Base-by-base conservation (phyloP, 1,140 invertebrate genomes). In the Nephila pilipes region DNA sequence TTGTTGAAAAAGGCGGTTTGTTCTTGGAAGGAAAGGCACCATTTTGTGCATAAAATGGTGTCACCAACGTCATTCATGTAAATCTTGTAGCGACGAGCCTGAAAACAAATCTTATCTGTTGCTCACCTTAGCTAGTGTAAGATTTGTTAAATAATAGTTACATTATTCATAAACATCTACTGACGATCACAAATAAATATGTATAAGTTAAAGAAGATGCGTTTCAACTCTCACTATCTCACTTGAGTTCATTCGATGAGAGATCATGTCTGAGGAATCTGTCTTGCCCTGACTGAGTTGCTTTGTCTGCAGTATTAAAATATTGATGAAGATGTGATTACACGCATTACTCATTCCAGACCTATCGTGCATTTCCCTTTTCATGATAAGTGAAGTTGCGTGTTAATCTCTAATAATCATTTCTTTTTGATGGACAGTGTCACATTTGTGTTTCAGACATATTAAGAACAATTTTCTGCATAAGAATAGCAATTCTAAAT, bases 381-480 rank as follows among this genome's bases (percentile, higher is more conserved):
- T 36, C 85, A 60, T 18, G 32, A 32, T 12, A 54, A 58, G 18
- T 60, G 58, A 32, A 60, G 54, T 58, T 87, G 85, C 85, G 85
- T 87, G 85, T 60, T n/a, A 29, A 60, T 87, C 57, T 60, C 32
- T 87, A 87, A 87, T 87, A 60, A 83, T 87, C 85, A 87, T 87
- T 87, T 22, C 16, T 60, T 60, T 87, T 54, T 36, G 32, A 60
- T 60, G 55, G 85, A 87, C 85, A 87, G 22, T 60, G 85, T 87
- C 55, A 25, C 85, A 87, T 87, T 87, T 87, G 32, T n/a, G 25
- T 87, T 87, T 60, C n/a, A 87, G 38, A 87, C 55, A 87, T 87
- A 87, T 87, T 87, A 87, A 60, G 85, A 36, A 87, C 57, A 87
- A 87, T 87, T 87, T 87, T 87, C 85, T 87, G 36, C 85, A 22